Evolutionary conservation across 2,113 vertebrate species (phyloP), one percentile per base, ranked within the genome.

Genomic region (Cettia cetti): DNA sequence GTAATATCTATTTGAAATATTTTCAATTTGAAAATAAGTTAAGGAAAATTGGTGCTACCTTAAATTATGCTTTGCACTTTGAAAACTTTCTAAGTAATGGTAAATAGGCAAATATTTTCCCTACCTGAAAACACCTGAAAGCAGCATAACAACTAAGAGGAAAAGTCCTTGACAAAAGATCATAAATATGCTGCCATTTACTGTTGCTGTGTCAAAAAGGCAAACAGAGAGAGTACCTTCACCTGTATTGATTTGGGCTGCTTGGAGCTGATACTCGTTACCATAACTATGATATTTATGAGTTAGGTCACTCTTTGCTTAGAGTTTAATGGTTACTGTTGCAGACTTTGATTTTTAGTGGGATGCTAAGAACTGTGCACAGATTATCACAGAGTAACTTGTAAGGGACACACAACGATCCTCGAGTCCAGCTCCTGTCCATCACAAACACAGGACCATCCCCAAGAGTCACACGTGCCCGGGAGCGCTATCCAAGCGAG

Each of bases 261-360:
- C 50, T 3, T n/a, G 31, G 6, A 19, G 63, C 19, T 13, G 20
- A 35, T 16, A 3, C 2, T 14, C 1, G 1, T 30, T 27, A 35
- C 5, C 59, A 11, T 7, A 53, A 31, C 49, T 40, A 5, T 0
- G 2, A 11, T 8, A 15, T 0, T 0, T 1, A 5, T 0, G 8
- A 10, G 9, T 15, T 49, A 19, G 1, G 13, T 15, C 37, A 24
- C 10, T 64, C 23, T 49, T 37, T 24, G 14, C 40, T 65, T 11
- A 40, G 44, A 19, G 7, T 45, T 28, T 17, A 33, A 35, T 2
- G 23, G 20, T 61, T 22, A 10, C 17, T 22, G 20, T 15, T 33
- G 56, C 77, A 33, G 12, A 6, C 24, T 37, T 14, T 0, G 31
- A 1, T 16, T 77, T 57, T 66, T 7, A 37, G 12, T 52, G 23